Evolutionary conservation across 2,113 vertebrate genomes (phyloP).

Genomic region (Tragelaphus imberbis): DNA sequence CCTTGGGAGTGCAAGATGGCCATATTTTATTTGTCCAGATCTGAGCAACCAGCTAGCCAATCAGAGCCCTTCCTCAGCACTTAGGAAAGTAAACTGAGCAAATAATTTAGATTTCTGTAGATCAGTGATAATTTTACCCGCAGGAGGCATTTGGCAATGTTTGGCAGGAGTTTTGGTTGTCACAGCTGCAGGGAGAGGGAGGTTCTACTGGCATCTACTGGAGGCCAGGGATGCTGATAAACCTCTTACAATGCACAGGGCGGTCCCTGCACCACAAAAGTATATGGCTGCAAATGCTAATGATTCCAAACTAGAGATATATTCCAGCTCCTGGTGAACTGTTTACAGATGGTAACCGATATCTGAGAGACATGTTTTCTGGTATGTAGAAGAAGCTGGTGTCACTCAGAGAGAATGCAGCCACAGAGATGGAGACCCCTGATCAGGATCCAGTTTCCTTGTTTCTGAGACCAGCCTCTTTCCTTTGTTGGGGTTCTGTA

Average conservation of each 20-base stretch:
- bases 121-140: background rate
- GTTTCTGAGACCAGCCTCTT: background rate
- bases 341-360: background rate
- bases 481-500: background rate
- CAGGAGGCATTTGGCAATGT: background rate
- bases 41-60: background rate
- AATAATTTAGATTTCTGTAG: background rate
- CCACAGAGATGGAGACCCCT: background rate
- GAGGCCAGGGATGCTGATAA: background rate
- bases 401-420: background rate
- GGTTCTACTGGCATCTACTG: background rate
- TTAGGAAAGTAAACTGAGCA: background rate
- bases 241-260: background rate
- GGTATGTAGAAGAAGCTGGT: background rate
- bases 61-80: background rate
- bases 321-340: background rate
- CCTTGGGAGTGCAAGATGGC: background rate
- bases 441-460: rapidly evolving
- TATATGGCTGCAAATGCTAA: background rate
- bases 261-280: background rate
- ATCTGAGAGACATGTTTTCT: background rate
- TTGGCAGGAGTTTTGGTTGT: background rate
- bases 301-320: background rate
- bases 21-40: background rate
- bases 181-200: background rate